phyloP scores from a whole-genome alignment of 1,140 invertebrate genomes.

The Popillia japonica region DNA sequence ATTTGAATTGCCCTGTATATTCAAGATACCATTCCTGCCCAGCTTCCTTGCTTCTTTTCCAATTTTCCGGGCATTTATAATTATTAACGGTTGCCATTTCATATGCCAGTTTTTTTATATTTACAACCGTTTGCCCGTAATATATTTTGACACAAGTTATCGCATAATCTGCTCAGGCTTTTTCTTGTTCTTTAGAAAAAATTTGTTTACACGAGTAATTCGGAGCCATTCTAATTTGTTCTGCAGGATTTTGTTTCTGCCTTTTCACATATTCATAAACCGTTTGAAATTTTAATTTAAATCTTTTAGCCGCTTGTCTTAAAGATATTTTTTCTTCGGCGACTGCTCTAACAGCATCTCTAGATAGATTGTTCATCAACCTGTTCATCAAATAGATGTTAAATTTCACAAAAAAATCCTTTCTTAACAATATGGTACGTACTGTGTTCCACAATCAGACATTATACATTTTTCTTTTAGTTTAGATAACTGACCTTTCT shows the following conservation, averaged over 20 bases:
- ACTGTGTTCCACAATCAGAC: too few relatives aligned
- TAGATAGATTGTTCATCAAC: not conserved
- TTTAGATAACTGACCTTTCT: too few relatives aligned
- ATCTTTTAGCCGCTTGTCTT: not conserved
- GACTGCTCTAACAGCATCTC: not conserved
- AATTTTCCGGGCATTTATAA: too few relatives aligned
- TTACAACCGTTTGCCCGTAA: slow-evolving; percentile 34
- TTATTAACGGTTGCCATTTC: too few relatives aligned
- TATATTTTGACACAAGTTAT: slow-evolving; percentile 34
- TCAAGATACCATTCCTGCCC: too few relatives aligned
- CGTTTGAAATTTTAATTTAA: not conserved
- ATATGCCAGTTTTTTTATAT: too few relatives aligned
- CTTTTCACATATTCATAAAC: not conserved
- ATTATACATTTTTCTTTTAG: too few relatives aligned
- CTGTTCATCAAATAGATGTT: not conserved
- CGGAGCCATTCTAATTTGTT: not conserved
- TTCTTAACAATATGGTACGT: too few relatives aligned
- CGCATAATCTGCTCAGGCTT: slow-evolving; percentile 14
- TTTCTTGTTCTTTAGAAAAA: slow-evolving; percentile 31
- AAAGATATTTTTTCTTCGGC: not conserved
- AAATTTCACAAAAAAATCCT: too few relatives aligned
- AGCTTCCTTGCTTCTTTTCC: too few relatives aligned
- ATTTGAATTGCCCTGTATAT: too few relatives aligned
- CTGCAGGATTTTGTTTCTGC: not conserved
- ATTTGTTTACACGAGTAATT: not conserved